Percentiles rank a stretch among this genome's conserved stretches.
These are phyloP conservation scores for Lottia gigantea DNA, from an alignment of 2,888 invertebrate species.

Conservation along the genomic window DNA sequence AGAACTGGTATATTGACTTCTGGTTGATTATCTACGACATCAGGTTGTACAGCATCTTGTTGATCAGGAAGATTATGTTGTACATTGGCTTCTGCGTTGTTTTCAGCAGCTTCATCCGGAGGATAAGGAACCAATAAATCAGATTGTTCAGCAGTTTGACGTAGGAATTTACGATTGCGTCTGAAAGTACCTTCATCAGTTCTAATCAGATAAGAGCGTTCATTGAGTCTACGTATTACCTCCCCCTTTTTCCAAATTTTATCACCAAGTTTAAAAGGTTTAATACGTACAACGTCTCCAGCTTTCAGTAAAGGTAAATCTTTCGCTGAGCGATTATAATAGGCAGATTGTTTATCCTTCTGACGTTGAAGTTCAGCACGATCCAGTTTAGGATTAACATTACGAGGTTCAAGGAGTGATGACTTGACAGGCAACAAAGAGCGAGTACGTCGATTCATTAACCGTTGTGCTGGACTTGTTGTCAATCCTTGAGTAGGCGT, in stretches of 20 bases:
- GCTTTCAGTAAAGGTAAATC: neutral
- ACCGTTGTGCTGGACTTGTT: slow-evolving; percentile 15
- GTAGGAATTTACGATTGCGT: slow-evolving; percentile 5
- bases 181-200: slow-evolving; percentile 2
- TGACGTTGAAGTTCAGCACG: neutral
- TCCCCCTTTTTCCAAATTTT: slow-evolving; percentile 12
- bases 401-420: neutral
- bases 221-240: slow-evolving; percentile 10
- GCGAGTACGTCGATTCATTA: slow-evolving; percentile 15
- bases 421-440: slow-evolving; percentile 12
- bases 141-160: neutral
- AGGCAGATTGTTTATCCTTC: neutral
- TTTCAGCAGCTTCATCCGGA: too few species aligned
- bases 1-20: too few species aligned
- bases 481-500: slow-evolving; percentile 6
- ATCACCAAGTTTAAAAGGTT: slow-evolving; percentile 7
- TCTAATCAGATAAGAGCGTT: slow-evolving; percentile 15
- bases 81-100: too few species aligned
- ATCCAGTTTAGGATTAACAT: neutral
- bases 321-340: slow-evolving; percentile 20
- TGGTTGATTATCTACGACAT: too few species aligned
- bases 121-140: neutral
- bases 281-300: slow-evolving; percentile 20
- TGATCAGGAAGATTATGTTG: too few species aligned
- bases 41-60: too few species aligned